Percentiles rank a stretch among this genome's conserved stretches.
Evolutionary conservation across 1,140 invertebrate genomes (phyloP).

Genomic region (Drosophila mauritiana): DNA sequence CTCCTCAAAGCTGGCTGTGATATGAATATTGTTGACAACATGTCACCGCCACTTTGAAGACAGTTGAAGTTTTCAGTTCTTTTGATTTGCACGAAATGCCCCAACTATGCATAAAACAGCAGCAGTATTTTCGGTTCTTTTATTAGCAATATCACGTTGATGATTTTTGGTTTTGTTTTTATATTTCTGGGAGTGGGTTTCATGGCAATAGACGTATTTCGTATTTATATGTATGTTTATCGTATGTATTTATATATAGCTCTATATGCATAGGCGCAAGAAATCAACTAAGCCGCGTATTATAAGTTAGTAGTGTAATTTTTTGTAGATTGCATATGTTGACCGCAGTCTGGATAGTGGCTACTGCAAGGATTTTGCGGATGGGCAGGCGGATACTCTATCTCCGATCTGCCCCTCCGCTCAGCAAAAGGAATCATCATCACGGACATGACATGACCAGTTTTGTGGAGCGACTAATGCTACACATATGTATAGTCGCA

Average conservation of each 20-base stretch:
- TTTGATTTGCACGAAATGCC: not conserved
- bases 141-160: constrained; percentile 80
- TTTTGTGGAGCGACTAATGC: constrained; percentile 18
- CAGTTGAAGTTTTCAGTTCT: constrained; percentile 38
- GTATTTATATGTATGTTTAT: constrained; percentile 48
- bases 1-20: constrained; percentile 95
- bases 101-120: constrained; percentile 26
- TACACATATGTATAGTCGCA: constrained; percentile 30
- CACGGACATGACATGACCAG: constrained; percentile 23
- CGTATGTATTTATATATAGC: constrained; percentile 46
- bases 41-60: constrained; percentile 69
- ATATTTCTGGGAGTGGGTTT: constrained; percentile 34
- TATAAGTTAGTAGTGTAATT: constrained; percentile 53
- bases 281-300: constrained; percentile 71
- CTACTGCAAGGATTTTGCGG: constrained; percentile 33
- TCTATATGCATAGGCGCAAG: constrained; percentile 51
- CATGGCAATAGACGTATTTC: constrained; percentile 47
- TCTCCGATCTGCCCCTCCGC: not conserved
- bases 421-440: constrained; percentile 48
- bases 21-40: constrained; percentile 87
- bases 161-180: constrained; percentile 57
- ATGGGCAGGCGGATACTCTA: constrained; percentile 1
- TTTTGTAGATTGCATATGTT: constrained; percentile 48
- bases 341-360: constrained; percentile 28
- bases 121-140: constrained; percentile 53